Base-by-base conservation (phyloP, 2,113 vertebrate species). In the Phoxinus phoxinus region DNA sequence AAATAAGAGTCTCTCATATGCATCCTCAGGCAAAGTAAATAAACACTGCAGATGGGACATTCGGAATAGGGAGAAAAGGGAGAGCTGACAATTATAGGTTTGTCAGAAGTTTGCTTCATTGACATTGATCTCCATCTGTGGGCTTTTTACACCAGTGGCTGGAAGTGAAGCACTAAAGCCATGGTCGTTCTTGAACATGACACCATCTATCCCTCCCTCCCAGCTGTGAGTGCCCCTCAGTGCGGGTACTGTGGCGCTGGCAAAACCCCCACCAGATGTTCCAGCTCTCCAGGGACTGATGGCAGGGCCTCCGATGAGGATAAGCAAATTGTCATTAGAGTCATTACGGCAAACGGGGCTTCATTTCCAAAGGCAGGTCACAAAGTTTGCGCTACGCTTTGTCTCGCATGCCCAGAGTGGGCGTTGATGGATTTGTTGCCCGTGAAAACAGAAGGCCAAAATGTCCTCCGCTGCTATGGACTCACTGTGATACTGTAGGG, bases 291-390 rank as follows among this genome's bases (percentile, higher is more conserved):
- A 63, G 86, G 93, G 93, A 93, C 93, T 92, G 91, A 94, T 93
- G 83, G 69, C 63, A 59, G 46, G 30, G 87, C 91, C 89, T 83
- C 91, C 89, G 89, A 92, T 92, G 89, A 92, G 87, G 87, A 91
- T 91, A 94, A 93, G 94, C 91, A 94, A 94, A 94, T 90, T 91
- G 91, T 93, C 92, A 93, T 92, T 91, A 88, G 86, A 89, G 90
- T 93, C 92, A 93, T 91, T 93, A 93, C 87, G 86, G 90, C 92
- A 90, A 94, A 92, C 91, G 89, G 88, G 71, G 89, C 91, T 92
- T 91, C 91, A 90, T 78, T 87, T 90, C 88, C 89, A 80, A 35
- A 30, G 90, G 84, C 61, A 75, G 93, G 92, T 95, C 92, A 93
- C 83, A 87, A 91, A 84, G 86, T 84, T 88, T 91, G 92, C 90